These are phyloP conservation scores for Andrena bucephala DNA, from an alignment of 2,888 invertebrate genomes.

Conservation along the genomic window DNA sequence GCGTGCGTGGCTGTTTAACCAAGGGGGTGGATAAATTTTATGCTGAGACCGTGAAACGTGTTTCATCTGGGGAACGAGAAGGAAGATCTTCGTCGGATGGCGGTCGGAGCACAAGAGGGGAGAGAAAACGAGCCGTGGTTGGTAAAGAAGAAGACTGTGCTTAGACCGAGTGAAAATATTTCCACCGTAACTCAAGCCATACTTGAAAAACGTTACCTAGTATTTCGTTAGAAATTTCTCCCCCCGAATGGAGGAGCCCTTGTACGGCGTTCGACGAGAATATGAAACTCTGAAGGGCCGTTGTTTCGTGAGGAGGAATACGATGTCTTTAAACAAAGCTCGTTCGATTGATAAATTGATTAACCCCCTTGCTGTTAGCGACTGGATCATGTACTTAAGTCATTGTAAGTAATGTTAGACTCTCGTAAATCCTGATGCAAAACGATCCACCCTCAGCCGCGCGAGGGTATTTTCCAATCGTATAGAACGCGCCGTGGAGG, in stretches of 20 bases:
- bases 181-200: conserved; percentile 71
- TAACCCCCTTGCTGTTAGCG: too few relatives aligned
- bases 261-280: conserved; percentile 2
- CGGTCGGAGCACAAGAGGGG: conserved; percentile 26
- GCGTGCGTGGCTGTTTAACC: conserved; percentile 82
- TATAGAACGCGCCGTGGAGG: background rate
- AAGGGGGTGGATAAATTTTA: conserved; percentile 82
- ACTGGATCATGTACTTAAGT: too few relatives aligned
- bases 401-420: background rate
- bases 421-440: background rate
- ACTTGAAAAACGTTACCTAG: conserved; percentile 57
- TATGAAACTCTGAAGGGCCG: background rate
- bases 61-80: conserved; percentile 81
- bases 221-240: conserved; percentile 65
- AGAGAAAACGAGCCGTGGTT: conserved; percentile 31
- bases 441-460: background rate
- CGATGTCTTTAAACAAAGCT: background rate
- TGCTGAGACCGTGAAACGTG: conserved; percentile 88
- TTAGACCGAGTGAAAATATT: conserved; percentile 72
- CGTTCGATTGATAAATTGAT: too few relatives aligned
- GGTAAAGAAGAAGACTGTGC: conserved; percentile 61
- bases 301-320: conserved; percentile 1
- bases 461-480: conserved; percentile 5
- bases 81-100: conserved; percentile 62
- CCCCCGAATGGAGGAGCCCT: conserved; percentile 47